These are phyloP conservation scores for Drosophila triauraria DNA, from an alignment of 1,140 invertebrate genomes.

Conservation along the genomic window DNA sequence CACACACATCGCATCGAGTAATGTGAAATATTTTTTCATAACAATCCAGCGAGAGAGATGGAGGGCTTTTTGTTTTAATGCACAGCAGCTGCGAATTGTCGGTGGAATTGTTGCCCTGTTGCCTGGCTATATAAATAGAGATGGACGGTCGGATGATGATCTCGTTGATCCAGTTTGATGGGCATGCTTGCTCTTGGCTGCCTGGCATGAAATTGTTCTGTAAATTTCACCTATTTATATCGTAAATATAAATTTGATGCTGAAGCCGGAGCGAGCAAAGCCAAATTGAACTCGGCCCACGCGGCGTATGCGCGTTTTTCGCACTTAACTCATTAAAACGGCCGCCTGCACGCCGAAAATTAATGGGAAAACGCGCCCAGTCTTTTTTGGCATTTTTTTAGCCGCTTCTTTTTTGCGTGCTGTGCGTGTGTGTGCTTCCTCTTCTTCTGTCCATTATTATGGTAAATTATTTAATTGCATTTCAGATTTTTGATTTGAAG, in stretches of 20 bases:
- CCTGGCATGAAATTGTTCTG: constrained; percentile 37
- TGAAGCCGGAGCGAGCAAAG: constrained; percentile 4
- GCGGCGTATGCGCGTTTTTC: constrained; percentile 77
- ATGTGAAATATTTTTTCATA: constrained; percentile 34
- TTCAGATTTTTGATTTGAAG: constrained; percentile 53
- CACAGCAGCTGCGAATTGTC: constrained; percentile 32
- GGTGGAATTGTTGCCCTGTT: constrained; percentile 12
- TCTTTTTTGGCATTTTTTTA: constrained; percentile 26
- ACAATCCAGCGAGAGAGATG: not conserved
- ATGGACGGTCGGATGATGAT: constrained; percentile 46
- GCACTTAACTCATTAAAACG: constrained; percentile 76
- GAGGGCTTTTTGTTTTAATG: constrained; percentile 15
- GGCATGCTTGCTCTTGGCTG: constrained; percentile 13
- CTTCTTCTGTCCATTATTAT: constrained; percentile 27
- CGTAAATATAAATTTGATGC: constrained; percentile 60
- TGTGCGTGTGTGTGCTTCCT: constrained; percentile 14
- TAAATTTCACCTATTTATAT: constrained; percentile 61
- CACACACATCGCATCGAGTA: constrained; percentile 16
- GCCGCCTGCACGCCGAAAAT: constrained; percentile 36
- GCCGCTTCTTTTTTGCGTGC: constrained; percentile 10
- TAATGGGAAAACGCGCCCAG: constrained; percentile 47
- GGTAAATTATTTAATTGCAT: constrained; percentile 73
- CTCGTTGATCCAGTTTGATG: constrained; percentile 61
- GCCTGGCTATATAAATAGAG: constrained; percentile 45
- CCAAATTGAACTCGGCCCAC: constrained; percentile 46